These are phyloP conservation scores for Melinopterus prodromus DNA, from an alignment of 2,888 invertebrate genomes.

Conservation along the genomic window DNA sequence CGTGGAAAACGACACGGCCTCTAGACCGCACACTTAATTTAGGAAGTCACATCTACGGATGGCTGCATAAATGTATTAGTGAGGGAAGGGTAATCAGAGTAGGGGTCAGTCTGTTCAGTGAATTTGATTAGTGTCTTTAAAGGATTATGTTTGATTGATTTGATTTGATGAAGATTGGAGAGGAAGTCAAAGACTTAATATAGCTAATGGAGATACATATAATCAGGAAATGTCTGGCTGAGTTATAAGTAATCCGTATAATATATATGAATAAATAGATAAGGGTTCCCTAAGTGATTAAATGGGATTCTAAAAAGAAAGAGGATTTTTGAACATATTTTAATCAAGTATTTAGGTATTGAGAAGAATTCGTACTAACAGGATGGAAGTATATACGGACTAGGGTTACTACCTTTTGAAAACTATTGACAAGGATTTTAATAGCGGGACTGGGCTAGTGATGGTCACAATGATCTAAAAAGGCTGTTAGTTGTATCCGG, in stretches of 20 bases:
- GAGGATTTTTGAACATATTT: neutral
- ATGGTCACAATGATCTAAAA: too few relatives aligned
- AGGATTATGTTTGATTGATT: neutral
- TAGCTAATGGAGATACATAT: neutral
- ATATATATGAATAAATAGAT: neutral
- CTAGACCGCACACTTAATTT: slow-evolving; percentile 4
- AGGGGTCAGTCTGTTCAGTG: neutral
- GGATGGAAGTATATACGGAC: too few relatives aligned
- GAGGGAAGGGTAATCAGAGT: neutral
- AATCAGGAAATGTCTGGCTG: neutral
- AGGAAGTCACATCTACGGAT: neutral
- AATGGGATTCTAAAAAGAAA: neutral
- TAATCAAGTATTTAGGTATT: too few relatives aligned
- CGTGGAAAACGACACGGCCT: neutral
- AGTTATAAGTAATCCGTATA: neutral
- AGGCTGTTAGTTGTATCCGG: too few relatives aligned
- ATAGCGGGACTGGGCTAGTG: too few relatives aligned
- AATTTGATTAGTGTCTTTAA: neutral
- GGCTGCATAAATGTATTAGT: neutral
- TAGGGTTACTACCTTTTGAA: too few relatives aligned
- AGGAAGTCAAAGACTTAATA: neutral
- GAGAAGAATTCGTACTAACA: too few relatives aligned
- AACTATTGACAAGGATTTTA: too few relatives aligned
- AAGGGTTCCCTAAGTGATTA: too few relatives aligned
- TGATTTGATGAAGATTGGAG: neutral